phyloP scores from a whole-genome alignment of 2,797 vertebrate species.

The Leuciscus waleckii region DNA sequence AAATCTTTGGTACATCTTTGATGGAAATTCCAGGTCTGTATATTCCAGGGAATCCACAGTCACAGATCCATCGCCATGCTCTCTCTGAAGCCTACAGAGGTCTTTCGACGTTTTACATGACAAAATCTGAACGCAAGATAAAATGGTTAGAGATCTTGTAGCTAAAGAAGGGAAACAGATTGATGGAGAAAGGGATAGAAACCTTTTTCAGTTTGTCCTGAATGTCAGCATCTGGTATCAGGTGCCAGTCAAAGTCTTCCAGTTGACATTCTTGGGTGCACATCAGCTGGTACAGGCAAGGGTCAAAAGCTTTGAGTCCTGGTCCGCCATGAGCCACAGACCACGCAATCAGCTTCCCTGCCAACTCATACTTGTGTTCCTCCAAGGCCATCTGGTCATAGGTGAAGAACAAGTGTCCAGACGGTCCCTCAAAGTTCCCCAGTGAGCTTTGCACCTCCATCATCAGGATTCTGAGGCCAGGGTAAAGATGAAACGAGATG shows the following conservation, averaged over 20 bases:
- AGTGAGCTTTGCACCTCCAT: constrained; percentile 68
- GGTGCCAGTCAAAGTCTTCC: constrained; percentile 68
- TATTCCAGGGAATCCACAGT: constrained; percentile 70
- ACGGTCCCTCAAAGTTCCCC: constrained; percentile 71
- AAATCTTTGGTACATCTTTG: constrained; percentile 66
- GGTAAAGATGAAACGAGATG: background rate
- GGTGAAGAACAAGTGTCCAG: constrained; percentile 70
- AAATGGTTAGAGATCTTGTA: background rate
- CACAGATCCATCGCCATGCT: constrained; percentile 70
- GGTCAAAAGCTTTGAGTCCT: constrained; percentile 71
- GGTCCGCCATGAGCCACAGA: constrained; percentile 73
- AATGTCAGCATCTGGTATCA: constrained; percentile 67
- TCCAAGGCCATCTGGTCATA: constrained; percentile 71
- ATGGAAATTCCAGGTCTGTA: constrained; percentile 53
- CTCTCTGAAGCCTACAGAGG: constrained; percentile 58
- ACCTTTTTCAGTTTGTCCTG: constrained; percentile 71
- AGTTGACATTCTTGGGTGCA: constrained; percentile 67
- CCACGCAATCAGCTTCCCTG: constrained; percentile 76
- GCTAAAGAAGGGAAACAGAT: background rate
- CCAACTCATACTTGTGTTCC: constrained; percentile 70
- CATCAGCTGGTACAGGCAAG: constrained; percentile 73
- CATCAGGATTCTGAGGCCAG: constrained; percentile 68
- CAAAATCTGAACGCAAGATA: constrained; percentile 47
- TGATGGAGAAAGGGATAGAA: background rate
- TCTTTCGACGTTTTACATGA: constrained; percentile 41